Percentiles rank a stretch among this genome's conserved stretches.
phyloP scores from a whole-genome alignment of 2,888 invertebrate genomes.

The Hartigia nigra region DNA sequence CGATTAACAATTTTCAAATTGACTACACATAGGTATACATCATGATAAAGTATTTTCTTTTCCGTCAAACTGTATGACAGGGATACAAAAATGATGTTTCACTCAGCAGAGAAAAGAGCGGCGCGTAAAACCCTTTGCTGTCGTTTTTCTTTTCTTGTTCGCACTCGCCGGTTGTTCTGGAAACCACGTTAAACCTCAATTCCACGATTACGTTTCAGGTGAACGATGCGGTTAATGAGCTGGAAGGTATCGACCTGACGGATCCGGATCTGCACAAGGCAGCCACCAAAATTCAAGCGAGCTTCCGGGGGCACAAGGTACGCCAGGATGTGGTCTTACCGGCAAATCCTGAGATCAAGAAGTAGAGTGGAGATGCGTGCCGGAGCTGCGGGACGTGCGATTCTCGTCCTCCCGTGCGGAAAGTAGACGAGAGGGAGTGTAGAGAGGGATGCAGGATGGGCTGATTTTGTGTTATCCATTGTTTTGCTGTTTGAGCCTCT shows the following conservation, averaged over 20 bases:
- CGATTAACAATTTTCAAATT: background rate
- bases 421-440: background rate
- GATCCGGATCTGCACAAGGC: conserved; percentile 91
- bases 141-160: too few relatives aligned
- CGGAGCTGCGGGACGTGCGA: background rate
- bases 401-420: background rate
- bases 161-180: background rate
- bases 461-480: background rate
- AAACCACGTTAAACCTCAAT: background rate
- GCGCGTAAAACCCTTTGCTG: background rate
- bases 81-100: background rate
- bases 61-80: too few relatives aligned
- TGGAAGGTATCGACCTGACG: conserved; percentile 83
- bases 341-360: conserved; percentile 42
- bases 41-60: background rate
- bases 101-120: background rate
- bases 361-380: conserved; percentile 34
- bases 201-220: conserved; percentile 48
- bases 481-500: background rate
- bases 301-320: conserved; percentile 90
- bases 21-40: background rate
- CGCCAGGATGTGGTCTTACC: conserved; percentile 74
- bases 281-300: conserved; percentile 92
- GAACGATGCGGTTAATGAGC: conserved; percentile 71
- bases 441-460: conserved; percentile 7